Evolutionary conservation across 2,888 invertebrate species (phyloP), one percentile per base, ranked within the genome.

Genomic region (Halictus quadricinctus): DNA sequence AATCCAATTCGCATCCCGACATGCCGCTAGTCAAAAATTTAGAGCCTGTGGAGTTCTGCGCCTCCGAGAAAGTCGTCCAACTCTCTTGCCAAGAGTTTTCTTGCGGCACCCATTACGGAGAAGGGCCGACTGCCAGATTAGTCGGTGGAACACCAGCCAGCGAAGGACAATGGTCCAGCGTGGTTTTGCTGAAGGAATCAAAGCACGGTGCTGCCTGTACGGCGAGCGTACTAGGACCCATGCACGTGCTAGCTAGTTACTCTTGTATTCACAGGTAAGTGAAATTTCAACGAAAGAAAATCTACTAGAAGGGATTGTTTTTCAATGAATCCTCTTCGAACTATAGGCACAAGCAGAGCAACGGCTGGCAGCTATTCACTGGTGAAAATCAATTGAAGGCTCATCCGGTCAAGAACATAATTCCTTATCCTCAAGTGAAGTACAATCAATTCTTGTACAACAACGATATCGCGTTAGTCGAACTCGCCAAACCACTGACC

Each of bases 371-470:
- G 87, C 90, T 94, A n/a, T 93, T 92, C 78, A 91, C 93, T 6
- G 93, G 91, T 73, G 92, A 91, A 66, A 93, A 93, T 84, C 87
- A 93, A 72, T 76, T 93, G 66, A 92, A 92, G 72, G 92, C 93
- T 7, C 89, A 93, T 75, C 83, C 85, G 18, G 94, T 96, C 70
- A 94, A 94, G 86, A 94, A 94, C 84, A 95, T 96, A 75, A 94
- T 96, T 60, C 94, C 95, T 13, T 95, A 96, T 92, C 96, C 96
- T 60, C 95, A 96, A 94, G 96, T 96, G 0, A 96, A 96, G 93
- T 96, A 95, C 92, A 95, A 95, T 84, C 95, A 95, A 90, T 95
- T 96, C 87, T 94, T 96, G 83, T 96, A 95, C 90, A 95, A 95
- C 85, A 96, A 96, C 87, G 96, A 97, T 90, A 94, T 96, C 50